Percentiles rank a stretch among this genome's conserved stretches.
phyloP scores from a whole-genome alignment of 2,113 vertebrate genomes.

The Prionailurus bengalensis region DNA sequence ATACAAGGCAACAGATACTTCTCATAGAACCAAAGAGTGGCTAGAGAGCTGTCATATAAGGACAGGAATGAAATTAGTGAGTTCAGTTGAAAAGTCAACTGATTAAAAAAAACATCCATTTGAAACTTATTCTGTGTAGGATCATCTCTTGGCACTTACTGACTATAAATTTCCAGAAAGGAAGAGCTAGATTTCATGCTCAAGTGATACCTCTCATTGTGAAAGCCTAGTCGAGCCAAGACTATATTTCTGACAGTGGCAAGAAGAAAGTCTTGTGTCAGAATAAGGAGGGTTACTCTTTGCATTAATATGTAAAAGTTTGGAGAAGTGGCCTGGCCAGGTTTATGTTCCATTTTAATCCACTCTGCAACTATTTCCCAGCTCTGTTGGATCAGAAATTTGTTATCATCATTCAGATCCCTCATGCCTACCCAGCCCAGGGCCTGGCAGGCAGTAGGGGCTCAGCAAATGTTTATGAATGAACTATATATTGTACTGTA shows the following conservation, averaged over 20 bases:
- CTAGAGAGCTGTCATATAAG: not conserved
- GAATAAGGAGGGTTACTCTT: not conserved
- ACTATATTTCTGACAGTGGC: not conserved
- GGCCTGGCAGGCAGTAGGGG: not conserved
- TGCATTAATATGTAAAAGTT: not conserved
- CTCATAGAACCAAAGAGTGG: not conserved
- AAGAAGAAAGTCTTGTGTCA: not conserved
- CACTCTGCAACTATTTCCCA: not conserved
- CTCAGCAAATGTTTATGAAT: not conserved
- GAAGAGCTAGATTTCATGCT: constrained; percentile 3
- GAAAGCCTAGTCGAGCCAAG: not conserved
- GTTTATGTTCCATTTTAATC: not conserved
- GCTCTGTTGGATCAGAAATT: not conserved
- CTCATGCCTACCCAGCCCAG: not conserved
- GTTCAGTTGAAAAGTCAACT: not conserved
- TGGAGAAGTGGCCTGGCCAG: not conserved
- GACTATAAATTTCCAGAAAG: not conserved
- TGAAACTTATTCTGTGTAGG: not conserved
- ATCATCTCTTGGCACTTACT: not conserved
- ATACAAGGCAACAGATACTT: not conserved
- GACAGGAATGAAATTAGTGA: not conserved
- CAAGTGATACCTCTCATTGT: not conserved
- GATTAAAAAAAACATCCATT: not conserved
- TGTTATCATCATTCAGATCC: not conserved
- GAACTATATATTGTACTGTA: not conserved